Conservation (phyloP, 2,888 invertebrate genomes). For the Diarsia rubi region DNA sequence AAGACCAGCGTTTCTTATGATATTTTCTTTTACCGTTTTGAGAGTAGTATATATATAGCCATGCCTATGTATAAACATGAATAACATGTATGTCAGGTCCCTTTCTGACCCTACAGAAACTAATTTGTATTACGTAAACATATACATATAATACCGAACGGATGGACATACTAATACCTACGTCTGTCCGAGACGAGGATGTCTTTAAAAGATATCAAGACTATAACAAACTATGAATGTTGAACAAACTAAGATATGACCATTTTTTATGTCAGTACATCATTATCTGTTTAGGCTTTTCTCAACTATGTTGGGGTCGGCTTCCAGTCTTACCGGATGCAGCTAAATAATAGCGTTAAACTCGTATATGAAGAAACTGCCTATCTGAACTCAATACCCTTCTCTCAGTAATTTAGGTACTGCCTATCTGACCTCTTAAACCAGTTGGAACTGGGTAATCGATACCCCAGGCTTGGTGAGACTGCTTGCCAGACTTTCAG, state of each 20-base stretch:
- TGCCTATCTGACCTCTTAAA: background rate
- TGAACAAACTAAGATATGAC: background rate
- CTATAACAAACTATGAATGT: constrained; percentile 10
- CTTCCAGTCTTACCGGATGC: background rate
- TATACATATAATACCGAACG: constrained; percentile 13
- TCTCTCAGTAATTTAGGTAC: no score
- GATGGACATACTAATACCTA: constrained; percentile 9
- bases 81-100: constrained; percentile 26
- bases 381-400: background rate
- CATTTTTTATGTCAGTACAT: background rate
- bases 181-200: background rate
- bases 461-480: no score
- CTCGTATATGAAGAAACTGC: no score
- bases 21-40: constrained; percentile 4
- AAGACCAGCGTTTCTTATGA: background rate
- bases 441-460: background rate
- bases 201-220: constrained; percentile 27
- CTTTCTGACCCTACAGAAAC: constrained; percentile 36
- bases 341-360: background rate
- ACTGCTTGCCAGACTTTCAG: background rate
- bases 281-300: background rate
- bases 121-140: constrained; percentile 38
- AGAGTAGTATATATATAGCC: background rate
- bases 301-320: background rate
- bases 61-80: constrained; percentile 4